A percentile compares a stretch with the other conserved stretches of the same genome.
Evolutionary conservation across 30 jellyfish, hydroid and myxozoan genomes (phyloP).

Genomic region (Clytia hemisphaerica): DNA sequence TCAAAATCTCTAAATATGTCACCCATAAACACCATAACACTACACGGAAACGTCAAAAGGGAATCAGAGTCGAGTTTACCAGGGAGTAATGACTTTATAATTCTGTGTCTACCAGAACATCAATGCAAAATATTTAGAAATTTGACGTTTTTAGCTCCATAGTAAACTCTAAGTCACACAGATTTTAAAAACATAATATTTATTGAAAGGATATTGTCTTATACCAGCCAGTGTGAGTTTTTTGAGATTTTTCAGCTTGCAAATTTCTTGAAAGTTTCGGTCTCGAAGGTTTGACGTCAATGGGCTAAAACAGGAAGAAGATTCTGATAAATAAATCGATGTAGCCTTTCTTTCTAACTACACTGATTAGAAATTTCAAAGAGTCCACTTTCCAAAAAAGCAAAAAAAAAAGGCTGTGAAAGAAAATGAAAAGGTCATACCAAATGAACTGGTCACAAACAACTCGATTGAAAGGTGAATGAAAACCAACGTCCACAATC

Average conservation of each 20-base stretch:
- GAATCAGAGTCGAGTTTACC: too few relatives aligned
- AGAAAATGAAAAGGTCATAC: constrained; percentile 1
- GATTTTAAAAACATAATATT: too few relatives aligned
- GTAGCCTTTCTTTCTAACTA: background rate
- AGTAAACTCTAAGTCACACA: too few relatives aligned
- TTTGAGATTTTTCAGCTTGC: background rate
- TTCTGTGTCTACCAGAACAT: too few relatives aligned
- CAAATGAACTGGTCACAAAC: constrained; percentile 23
- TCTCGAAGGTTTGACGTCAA: constrained; percentile 47
- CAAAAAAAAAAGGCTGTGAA: background rate
- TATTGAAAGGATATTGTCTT: too few relatives aligned
- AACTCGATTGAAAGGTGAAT: constrained; percentile 56
- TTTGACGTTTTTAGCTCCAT: too few relatives aligned
- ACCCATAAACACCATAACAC: too few relatives aligned
- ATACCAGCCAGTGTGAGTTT: constrained; percentile 38
- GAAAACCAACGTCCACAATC: constrained; percentile 62
- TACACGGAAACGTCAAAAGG: too few relatives aligned
- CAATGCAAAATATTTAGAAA: too few relatives aligned
- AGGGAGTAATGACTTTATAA: too few relatives aligned
- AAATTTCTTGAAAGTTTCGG: constrained; percentile 44
- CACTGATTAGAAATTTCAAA: background rate
- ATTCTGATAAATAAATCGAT: background rate
- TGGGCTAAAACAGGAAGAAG: constrained; percentile 37
- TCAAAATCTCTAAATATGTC: too few relatives aligned
- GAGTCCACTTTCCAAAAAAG: background rate